Evolutionary conservation across 2,888 invertebrate species (phyloP).

Genomic region (Antheraea yamamai): DNA sequence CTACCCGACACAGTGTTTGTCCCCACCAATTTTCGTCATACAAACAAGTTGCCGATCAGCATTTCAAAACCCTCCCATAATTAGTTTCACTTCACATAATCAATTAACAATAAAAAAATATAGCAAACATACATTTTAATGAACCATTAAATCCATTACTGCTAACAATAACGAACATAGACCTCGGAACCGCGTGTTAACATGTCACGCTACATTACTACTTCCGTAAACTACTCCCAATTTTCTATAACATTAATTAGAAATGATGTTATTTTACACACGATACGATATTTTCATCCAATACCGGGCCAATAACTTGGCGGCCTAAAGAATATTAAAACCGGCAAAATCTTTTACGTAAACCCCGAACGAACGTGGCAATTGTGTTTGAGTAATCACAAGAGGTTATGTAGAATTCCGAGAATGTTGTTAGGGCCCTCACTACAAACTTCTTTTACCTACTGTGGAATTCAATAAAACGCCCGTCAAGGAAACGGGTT

Average conservation of each 20-base stretch:
- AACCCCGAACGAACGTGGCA: constrained; percentile 42
- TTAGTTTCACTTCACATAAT: too few relatives aligned
- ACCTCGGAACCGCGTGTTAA: not conserved
- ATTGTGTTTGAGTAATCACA: constrained; percentile 51
- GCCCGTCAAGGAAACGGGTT: constrained; percentile 58
- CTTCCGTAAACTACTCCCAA: constrained; percentile 4
- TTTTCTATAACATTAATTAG: constrained; percentile 1
- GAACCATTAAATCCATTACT: not conserved
- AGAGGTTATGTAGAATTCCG: constrained; percentile 55
- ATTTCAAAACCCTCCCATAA: too few relatives aligned
- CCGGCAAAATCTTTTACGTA: constrained; percentile 32
- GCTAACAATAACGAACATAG: not conserved
- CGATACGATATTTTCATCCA: constrained; percentile 6
- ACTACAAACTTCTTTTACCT: constrained; percentile 63
- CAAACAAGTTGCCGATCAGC: too few relatives aligned
- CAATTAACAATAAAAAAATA: not conserved
- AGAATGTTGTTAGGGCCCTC: constrained; percentile 61
- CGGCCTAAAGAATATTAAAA: constrained; percentile 35
- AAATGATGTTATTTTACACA: constrained; percentile 8
- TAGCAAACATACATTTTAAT: not conserved
- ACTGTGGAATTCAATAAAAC: constrained; percentile 76
- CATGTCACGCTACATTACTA: not conserved
- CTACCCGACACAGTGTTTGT: too few relatives aligned
- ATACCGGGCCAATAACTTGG: not conserved
- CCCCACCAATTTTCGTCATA: too few relatives aligned